Evolutionary conservation across 2,888 invertebrate genomes (phyloP).

Genomic region (Tridacna crocea): DNA sequence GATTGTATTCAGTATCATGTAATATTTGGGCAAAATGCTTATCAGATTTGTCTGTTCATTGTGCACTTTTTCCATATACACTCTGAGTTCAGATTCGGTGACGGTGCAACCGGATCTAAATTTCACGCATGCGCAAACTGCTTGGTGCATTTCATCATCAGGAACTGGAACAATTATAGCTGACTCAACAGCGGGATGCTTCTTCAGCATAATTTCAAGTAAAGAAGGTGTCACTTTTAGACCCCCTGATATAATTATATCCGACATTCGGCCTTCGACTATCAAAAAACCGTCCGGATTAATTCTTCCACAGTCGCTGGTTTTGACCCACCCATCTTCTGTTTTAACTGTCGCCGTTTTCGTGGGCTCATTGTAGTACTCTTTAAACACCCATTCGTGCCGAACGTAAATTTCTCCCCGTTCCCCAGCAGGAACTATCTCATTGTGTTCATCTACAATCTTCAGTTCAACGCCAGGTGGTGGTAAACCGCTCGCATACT

Average conservation of each 20-base stretch:
- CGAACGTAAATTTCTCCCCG: conserved; percentile 44
- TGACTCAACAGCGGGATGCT: conserved; percentile 23
- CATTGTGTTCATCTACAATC: background rate
- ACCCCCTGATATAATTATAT: conserved; percentile 43
- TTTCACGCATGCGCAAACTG: conserved; percentile 63
- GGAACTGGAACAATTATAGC: conserved; percentile 55
- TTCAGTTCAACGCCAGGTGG: background rate
- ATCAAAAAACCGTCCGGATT: conserved; percentile 30
- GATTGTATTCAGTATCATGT: conserved; percentile 50
- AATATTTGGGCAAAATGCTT: conserved; percentile 50
- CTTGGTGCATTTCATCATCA: conserved; percentile 52
- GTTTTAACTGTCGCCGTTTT: conserved; percentile 22
- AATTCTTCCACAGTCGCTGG: conserved; percentile 45
- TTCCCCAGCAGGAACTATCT: conserved; percentile 7
- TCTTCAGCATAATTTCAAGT: conserved; percentile 31
- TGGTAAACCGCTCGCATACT: background rate
- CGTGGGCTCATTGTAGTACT: conserved; percentile 41
- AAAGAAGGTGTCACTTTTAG: conserved; percentile 38
- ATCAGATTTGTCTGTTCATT: conserved; percentile 44
- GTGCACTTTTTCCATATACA: conserved; percentile 34
- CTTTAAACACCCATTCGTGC: conserved; percentile 16
- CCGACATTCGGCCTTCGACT: conserved; percentile 44
- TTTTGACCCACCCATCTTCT: conserved; percentile 45
- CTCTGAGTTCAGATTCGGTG: conserved; percentile 41
- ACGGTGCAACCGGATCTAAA: conserved; percentile 37